These are phyloP conservation scores for Drosophila kanapiae DNA, from an alignment of 1,140 invertebrate genomes.

Conservation along the genomic window DNA sequence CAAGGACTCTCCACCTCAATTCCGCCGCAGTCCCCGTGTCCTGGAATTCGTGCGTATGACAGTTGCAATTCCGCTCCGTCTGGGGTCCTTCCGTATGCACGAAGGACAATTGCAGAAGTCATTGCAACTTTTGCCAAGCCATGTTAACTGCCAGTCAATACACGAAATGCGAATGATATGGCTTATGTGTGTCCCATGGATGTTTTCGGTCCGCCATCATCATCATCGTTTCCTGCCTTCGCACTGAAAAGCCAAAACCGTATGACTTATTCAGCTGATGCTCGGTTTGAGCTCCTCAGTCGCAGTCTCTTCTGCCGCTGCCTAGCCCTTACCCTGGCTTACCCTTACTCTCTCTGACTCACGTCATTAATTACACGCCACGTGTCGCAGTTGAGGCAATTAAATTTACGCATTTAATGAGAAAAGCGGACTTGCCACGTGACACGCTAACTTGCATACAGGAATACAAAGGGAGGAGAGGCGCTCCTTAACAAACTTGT, in stretches of 20 bases:
- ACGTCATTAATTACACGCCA: slow-evolving; percentile 78
- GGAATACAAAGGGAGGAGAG: neutral
- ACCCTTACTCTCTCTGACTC: slow-evolving; percentile 50
- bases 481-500: neutral
- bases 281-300: slow-evolving; percentile 33
- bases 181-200: slow-evolving; percentile 67
- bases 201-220: slow-evolving; percentile 31
- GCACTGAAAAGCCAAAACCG: slow-evolving; percentile 61
- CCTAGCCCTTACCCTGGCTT: too few species aligned
- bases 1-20: slow-evolving; percentile 38
- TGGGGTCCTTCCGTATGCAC: slow-evolving; percentile 67
- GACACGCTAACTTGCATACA: slow-evolving; percentile 41
- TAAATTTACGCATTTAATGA: slow-evolving; percentile 82
- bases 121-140: slow-evolving; percentile 70
- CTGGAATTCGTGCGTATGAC: slow-evolving; percentile 55
- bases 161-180: slow-evolving; percentile 78
- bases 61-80: slow-evolving; percentile 69
- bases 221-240: slow-evolving; percentile 1
- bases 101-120: slow-evolving; percentile 72
- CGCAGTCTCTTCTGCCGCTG: too few species aligned
- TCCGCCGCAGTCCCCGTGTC: neutral
- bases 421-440: slow-evolving; percentile 57
- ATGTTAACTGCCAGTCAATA: slow-evolving; percentile 81
- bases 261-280: slow-evolving; percentile 79
- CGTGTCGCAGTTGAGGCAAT: slow-evolving; percentile 73